Base-by-base conservation (phyloP, 2,113 vertebrate genomes). In the Xyrauchen texanus region DNA sequence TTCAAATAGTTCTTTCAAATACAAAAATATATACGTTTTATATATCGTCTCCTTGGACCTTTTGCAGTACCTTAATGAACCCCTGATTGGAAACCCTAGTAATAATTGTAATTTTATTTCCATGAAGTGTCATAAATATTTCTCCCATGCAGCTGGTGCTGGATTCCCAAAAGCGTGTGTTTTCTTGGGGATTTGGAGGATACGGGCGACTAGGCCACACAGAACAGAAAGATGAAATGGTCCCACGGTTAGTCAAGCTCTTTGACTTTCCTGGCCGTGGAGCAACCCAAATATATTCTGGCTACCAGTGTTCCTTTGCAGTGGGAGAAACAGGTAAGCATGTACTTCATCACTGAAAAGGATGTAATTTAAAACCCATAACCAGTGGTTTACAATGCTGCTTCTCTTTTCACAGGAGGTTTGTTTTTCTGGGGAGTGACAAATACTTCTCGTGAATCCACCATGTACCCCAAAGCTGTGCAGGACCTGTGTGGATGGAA, bases 351-450 rank as follows among this genome's bases (percentile, higher is more conserved):
- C 46, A 0, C 12, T 51, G 44, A 8, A 8, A 62, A 12, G 53
- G 47, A 11, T 4, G 13, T 46, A 9, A 8, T 15, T 9, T 10
- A 75, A 42, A 51, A 62, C 11, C n/a, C 11, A 72, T 72, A 0
- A 16, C 45, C 9, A 61, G 42, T 62, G 44, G 47, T 65, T 79
- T 51, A 3, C 4, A 15, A 53, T 65, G 21, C n/a, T 49, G 7
- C 16, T 57, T 46, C 9, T 69, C 57, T 64, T 64, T 1, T 76
- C 81, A 1, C 83, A 99, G 98, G 98, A 0, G 96, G 95, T 0
- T 88, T 99, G 77, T 99, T 96, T 81, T 99, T 98, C 88, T 99
- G 98, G 98, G 97, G 97, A 0, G 96, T 96, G 34, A 98, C 97
- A 47, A 99, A 98, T 87, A 98, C 97, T 0, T 97, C 96, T 7